Conservation (phyloP, 1,140 invertebrate genomes). For the Atta cephalotes region DNA sequence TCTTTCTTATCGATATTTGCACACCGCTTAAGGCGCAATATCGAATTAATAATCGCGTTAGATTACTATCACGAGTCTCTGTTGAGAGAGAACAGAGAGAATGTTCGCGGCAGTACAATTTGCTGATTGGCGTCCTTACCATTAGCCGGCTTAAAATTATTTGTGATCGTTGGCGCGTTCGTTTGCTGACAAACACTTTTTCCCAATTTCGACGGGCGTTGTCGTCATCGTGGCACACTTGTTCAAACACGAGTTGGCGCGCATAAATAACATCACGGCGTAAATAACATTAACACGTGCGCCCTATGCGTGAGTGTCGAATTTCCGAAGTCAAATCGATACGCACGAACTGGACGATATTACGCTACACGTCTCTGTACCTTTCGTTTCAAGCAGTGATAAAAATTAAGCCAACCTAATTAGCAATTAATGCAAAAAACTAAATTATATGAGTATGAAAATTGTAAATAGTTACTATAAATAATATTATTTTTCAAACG, state of each 20-base stretch:
- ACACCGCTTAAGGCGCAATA: constrained; percentile 24
- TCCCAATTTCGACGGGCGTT: constrained; percentile 68
- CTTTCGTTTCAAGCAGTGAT: background rate
- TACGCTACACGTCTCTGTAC: background rate
- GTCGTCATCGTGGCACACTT: constrained; percentile 75
- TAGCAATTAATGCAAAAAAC: background rate
- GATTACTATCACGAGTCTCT: constrained; percentile 17
- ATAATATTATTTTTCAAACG: background rate
- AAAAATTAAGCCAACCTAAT: constrained; percentile 12
- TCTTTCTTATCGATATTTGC: constrained; percentile 37
- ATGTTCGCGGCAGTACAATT: constrained; percentile 28
- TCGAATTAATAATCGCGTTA: constrained; percentile 57
- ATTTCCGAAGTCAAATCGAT: constrained; percentile 55
- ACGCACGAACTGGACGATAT: constrained; percentile 2
- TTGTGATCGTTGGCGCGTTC: constrained; percentile 66
- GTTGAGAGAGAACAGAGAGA: background rate
- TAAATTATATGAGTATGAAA: background rate
- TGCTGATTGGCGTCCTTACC: constrained; percentile 46
- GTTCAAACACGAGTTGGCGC: constrained; percentile 71
- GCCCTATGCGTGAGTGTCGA: constrained; percentile 40
- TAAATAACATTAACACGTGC: constrained; percentile 75
- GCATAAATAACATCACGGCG: constrained; percentile 74
- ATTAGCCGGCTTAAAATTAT: constrained; percentile 70
- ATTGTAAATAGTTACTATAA: constrained; percentile 10
- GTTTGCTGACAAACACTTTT: constrained; percentile 73